Base-by-base conservation (phyloP, 2,888 invertebrate genomes). In the Cephus runcator region DNA sequence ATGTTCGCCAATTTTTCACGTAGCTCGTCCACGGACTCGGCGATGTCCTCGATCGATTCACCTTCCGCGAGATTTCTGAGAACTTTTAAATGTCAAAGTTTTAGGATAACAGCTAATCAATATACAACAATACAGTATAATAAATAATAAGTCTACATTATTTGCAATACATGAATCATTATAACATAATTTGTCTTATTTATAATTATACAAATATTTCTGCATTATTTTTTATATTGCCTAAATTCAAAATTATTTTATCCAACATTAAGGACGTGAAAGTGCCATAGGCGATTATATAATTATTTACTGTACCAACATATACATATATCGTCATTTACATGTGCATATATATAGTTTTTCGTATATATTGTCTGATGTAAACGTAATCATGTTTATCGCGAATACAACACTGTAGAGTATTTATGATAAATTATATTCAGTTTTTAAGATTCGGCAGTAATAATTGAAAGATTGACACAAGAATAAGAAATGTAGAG, bases 11-110 rank as follows among this genome's bases (percentile, higher is more conserved):
- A 91, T 56, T 96, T 94, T 85, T 95, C 95, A 78, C 96, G 95
- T 71, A 97, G 91, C 86, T 97, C 96, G 88, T 97, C 97, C 76
- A 97, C 96, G 0, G 96, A 96, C 89, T 97, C 96, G 69, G 92
- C 91, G 12, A 92, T 88, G 69, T 90, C 89, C 68, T 90, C 91
- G 77, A 90, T 86, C 35, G 84, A 82, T 31, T 90, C 89, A 34
- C 83, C 86, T 40, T 80, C 82, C 4, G 87, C 83, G 75, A 90
- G 75, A 23, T 85, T 85, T 80, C 85, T 84, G 81, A 88, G 79
- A 82, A 86, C 85, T 86, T 23, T 56, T 34, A 12, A 31, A 56
- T 9, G 23, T 9, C 23, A 56, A 56, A 56, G 6, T 56, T 23
- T 56, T 56, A 40, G 4, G 15, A 40, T 56, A 56, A 56, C 9